These are phyloP conservation scores for Camelus bactrianus DNA, from an alignment of 2,113 vertebrate genomes.

Conservation along the genomic window DNA sequence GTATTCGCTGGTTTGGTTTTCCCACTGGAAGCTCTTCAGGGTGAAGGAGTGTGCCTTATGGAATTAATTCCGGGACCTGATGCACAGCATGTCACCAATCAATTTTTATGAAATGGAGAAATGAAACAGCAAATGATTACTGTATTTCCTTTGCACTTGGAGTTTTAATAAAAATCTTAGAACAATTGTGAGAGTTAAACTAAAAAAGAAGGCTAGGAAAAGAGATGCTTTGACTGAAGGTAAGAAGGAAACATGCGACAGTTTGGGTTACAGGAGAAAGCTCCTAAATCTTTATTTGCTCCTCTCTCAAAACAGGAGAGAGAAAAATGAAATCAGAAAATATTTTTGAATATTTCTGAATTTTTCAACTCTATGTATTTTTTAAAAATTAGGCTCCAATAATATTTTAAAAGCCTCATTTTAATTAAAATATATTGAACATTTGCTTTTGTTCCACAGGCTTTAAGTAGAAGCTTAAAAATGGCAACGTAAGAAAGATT, in stretches of 20 bases:
- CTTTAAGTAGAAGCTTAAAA: slow-evolving; percentile 40
- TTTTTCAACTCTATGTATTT: not conserved
- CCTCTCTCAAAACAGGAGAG: not conserved
- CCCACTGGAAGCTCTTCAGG: not conserved
- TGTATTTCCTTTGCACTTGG: not conserved
- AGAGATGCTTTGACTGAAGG: not conserved
- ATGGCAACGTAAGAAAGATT: not conserved
- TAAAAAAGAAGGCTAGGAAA: not conserved
- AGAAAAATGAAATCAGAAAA: not conserved
- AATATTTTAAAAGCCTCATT: not conserved
- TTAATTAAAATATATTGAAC: not conserved
- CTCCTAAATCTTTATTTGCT: not conserved
- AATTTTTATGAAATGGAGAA: not conserved
- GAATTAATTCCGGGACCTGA: not conserved
- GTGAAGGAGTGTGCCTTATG: not conserved
- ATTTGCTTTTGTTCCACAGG: not conserved
- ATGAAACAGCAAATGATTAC: not conserved
- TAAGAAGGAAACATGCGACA: not conserved
- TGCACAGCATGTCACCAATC: not conserved
- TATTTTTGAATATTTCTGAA: not conserved
- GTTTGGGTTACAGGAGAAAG: not conserved
- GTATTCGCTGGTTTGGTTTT: not conserved
- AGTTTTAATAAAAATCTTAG: not conserved
- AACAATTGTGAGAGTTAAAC: not conserved
- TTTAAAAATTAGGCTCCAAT: not conserved